phyloP scores from a whole-genome alignment of 2,888 invertebrate genomes.

The Creontiades dilutus region DNA sequence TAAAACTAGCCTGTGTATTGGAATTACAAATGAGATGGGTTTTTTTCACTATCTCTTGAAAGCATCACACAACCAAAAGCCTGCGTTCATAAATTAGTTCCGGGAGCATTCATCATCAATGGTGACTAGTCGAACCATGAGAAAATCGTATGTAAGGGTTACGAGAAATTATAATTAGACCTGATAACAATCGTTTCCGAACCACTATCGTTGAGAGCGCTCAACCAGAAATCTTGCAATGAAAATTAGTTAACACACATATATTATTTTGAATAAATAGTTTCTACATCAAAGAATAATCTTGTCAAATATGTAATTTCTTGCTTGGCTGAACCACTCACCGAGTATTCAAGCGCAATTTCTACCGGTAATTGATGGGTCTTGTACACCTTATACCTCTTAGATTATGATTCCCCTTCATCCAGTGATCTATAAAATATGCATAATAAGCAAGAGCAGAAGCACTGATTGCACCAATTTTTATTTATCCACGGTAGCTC shows the following conservation, averaged over 20 bases:
- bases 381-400: neutral
- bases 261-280: slow-evolving; percentile 49
- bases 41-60: slow-evolving; percentile 65
- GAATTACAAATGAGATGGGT: slow-evolving; percentile 71
- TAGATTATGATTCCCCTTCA: neutral
- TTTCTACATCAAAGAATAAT: slow-evolving; percentile 8
- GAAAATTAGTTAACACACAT: slow-evolving; percentile 57
- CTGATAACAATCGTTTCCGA: slow-evolving; percentile 64
- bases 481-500: neutral
- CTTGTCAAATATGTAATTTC: slow-evolving; percentile 46
- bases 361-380: slow-evolving; percentile 10
- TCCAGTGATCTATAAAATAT: neutral
- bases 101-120: slow-evolving; percentile 71
- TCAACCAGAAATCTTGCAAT: slow-evolving; percentile 58
- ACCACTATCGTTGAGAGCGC: slow-evolving; percentile 66
- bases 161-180: slow-evolving; percentile 67
- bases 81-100: slow-evolving; percentile 70
- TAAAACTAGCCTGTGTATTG: slow-evolving; percentile 64
- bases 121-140: slow-evolving; percentile 71
- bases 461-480: neutral
- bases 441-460: neutral
- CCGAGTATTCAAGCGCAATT: neutral
- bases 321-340: slow-evolving; percentile 39
- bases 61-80: slow-evolving; percentile 65
- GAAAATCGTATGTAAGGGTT: slow-evolving; percentile 71